Evolutionary conservation across 2,888 invertebrate genomes (phyloP).

Genomic region (Tenodera sinensis): DNA sequence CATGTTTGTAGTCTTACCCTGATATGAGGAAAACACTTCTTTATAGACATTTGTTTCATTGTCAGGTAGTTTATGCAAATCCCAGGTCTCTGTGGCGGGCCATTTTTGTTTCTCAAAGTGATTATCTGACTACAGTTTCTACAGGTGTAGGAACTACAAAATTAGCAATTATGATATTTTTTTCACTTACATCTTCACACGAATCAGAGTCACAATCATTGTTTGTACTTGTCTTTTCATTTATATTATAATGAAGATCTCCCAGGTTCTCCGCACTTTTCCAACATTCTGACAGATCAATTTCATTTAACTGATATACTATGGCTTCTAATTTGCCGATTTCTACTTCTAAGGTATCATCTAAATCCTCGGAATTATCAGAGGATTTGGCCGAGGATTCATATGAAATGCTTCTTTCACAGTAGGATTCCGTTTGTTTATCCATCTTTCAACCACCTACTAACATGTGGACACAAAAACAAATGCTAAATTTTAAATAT

Average conservation of each 20-base stretch:
- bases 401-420: not conserved
- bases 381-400: too few relatives aligned
- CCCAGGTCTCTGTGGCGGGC: not conserved
- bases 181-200: too few relatives aligned
- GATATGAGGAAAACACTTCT: not conserved
- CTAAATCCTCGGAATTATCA: not conserved
- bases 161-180: too few relatives aligned
- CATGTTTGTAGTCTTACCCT: not conserved
- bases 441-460: not conserved
- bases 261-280: not conserved
- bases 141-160: too few relatives aligned
- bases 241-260: not conserved
- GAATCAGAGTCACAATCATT: too few relatives aligned
- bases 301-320: not conserved
- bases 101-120: not conserved
- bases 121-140: not conserved
- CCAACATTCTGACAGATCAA: not conserved
- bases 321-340: constrained; percentile 5
- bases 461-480: not conserved
- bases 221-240: not conserved
- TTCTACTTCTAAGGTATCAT: not conserved
- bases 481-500: not conserved
- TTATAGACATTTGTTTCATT: not conserved
- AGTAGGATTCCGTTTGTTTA: not conserved
- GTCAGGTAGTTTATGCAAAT: not conserved